A percentile compares a stretch with the other conserved stretches of the same genome.
These are phyloP conservation scores for Halesus radiatus DNA, from an alignment of 1,140 invertebrate species.

Conservation along the genomic window DNA sequence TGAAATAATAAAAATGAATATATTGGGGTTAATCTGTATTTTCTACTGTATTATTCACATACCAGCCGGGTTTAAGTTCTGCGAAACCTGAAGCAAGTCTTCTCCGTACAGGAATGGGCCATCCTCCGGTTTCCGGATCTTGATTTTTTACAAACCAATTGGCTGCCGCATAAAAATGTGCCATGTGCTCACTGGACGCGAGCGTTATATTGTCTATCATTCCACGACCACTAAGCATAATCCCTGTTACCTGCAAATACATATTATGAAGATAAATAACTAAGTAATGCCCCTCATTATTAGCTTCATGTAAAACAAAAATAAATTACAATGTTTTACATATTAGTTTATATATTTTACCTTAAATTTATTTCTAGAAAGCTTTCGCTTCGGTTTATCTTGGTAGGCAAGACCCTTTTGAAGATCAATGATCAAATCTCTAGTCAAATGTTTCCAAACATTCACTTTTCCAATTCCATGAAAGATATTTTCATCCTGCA, in stretches of 20 bases:
- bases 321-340: background rate
- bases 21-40: no score
- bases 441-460: constrained; percentile 86
- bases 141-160: constrained; percentile 94
- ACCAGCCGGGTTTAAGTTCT: constrained; percentile 89
- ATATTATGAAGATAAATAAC: background rate
- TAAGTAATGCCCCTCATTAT: background rate
- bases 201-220: constrained; percentile 87
- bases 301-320: no score
- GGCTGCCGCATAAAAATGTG: constrained; percentile 93
- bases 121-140: constrained; percentile 84
- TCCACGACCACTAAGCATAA: constrained; percentile 83
- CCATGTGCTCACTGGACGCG: constrained; percentile 86
- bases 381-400: constrained; percentile 78
- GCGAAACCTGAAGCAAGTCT: constrained; percentile 82
- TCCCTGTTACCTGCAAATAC: constrained; percentile 69
- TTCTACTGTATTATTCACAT: constrained; percentile 27
- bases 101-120: constrained; percentile 89
- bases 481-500: constrained; percentile 83
- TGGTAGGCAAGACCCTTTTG: constrained; percentile 86
- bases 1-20: no score
- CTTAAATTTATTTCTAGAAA: constrained; percentile 84
- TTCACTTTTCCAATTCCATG: constrained; percentile 85
- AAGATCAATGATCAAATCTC: constrained; percentile 92
- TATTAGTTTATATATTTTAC: constrained; percentile 62